Conservation (phyloP, 64 coral and sea anemone species). For the Stichodactyla helianthus region DNA sequence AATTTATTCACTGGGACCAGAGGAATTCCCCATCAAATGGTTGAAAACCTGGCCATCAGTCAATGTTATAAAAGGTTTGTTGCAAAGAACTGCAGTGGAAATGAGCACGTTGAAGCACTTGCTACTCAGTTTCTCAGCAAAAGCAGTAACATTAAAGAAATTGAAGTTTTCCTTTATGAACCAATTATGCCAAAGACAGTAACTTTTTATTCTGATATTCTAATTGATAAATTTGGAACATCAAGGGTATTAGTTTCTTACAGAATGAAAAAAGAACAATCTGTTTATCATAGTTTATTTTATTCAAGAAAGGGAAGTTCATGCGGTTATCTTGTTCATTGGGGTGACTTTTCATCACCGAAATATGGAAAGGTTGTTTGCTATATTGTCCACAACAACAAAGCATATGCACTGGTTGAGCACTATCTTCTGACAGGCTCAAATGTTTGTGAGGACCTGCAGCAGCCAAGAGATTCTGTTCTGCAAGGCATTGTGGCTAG, state of each 20-base stretch:
- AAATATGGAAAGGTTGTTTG: too few species aligned
- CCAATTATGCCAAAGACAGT: neutral
- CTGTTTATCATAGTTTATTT: constrained; percentile 15
- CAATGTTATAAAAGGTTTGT: neutral
- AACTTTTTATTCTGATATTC: neutral
- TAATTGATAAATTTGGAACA: neutral
- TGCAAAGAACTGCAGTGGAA: neutral
- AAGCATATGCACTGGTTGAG: too few species aligned
- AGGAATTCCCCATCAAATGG: constrained; percentile 47
- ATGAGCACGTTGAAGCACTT: neutral
- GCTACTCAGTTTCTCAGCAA: too few species aligned
- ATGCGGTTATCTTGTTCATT: constrained; percentile 17
- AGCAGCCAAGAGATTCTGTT: too few species aligned
- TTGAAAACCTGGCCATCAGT: constrained; percentile 2
- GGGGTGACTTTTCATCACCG: too few species aligned
- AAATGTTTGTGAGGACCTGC: too few species aligned
- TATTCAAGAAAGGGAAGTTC: constrained; percentile 27
- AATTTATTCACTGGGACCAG: constrained; percentile 38
- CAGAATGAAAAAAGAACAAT: constrained; percentile 27
- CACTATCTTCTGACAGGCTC: too few species aligned
- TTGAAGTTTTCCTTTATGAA: neutral
- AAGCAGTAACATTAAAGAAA: too few species aligned
- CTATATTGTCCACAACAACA: too few species aligned
- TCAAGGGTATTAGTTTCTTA: constrained; percentile 3
- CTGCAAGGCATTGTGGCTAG: too few species aligned